phyloP scores from a whole-genome alignment of 37 sponge, comb jelly and placozoan genomes.

The Theonella swinhoei region DNA sequence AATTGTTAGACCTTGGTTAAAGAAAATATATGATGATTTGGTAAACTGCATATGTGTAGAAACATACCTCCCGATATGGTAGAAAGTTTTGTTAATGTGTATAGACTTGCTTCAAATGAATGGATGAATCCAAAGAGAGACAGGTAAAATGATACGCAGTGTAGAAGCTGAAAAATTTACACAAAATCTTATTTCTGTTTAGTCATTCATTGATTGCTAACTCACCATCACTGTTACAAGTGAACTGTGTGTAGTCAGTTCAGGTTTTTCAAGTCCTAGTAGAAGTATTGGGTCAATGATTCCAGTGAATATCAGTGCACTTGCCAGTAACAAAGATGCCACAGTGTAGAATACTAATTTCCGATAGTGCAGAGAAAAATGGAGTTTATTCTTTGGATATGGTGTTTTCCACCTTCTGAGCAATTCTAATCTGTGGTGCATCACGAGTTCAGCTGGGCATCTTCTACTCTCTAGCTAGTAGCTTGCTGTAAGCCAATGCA shows the following conservation, averaged over 20 bases:
- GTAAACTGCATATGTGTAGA: neutral
- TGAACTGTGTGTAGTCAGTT: constrained; percentile 8
- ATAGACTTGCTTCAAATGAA: constrained; percentile 14
- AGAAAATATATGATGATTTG: neutral
- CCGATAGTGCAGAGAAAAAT: constrained; percentile 2
- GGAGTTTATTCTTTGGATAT: neutral
- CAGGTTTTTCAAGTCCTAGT: constrained; percentile 15
- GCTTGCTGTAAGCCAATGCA: no score
- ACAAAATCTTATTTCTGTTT: neutral
- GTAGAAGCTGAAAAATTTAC: constrained; percentile 15
- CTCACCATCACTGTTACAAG: constrained; percentile 25
- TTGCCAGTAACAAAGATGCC: constrained; percentile 8
- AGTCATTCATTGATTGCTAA: neutral
- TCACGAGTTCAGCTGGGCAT: neutral
- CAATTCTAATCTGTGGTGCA: neutral
- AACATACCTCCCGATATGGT: constrained; percentile 28
- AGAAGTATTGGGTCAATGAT: constrained; percentile 10
- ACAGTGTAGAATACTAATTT: constrained; percentile 16
- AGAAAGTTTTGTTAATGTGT: neutral
- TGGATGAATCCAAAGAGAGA: constrained; percentile 26
- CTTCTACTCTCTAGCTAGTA: no score
- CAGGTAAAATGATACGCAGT: constrained; percentile 22
- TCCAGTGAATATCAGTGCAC: neutral
- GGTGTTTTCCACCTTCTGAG: neutral
- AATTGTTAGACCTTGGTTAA: constrained; percentile 19